A percentile compares a stretch with the other conserved stretches of the same genome.
phyloP scores from a whole-genome alignment of 2,888 invertebrate genomes.

The Calephelis perditalis region DNA sequence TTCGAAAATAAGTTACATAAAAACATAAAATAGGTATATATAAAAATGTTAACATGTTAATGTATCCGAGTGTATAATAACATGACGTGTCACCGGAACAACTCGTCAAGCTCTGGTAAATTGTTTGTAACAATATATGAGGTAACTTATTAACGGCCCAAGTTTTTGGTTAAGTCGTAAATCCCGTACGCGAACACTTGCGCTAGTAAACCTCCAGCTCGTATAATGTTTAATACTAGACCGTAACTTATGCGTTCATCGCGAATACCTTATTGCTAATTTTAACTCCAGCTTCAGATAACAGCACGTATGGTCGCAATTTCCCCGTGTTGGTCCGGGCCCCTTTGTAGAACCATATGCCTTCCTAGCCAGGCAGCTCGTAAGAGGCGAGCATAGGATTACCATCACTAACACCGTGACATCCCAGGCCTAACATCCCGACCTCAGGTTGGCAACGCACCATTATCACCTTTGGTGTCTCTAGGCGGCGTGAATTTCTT shows the following conservation, averaged over 20 bases:
- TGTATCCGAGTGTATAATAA: constrained; percentile 5
- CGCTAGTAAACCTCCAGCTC: constrained; percentile 4
- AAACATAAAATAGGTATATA: no score
- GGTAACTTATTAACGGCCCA: constrained; percentile 34
- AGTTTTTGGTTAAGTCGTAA: constrained; percentile 34
- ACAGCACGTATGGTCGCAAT: no score
- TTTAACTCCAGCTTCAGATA: neutral
- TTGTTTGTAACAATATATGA: constrained; percentile 28
- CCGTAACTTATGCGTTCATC: constrained; percentile 10
- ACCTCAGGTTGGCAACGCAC: no score
- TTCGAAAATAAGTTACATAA: no score
- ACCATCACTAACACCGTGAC: no score
- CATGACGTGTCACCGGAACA: constrained; percentile 14
- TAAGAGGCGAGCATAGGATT: no score
- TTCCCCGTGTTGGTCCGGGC: no score
- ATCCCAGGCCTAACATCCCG: no score
- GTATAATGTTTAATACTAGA: constrained; percentile 10
- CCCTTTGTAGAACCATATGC: no score
- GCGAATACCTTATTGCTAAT: neutral
- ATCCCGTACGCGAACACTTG: constrained; percentile 25
- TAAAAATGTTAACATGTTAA: neutral
- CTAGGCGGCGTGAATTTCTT: no score
- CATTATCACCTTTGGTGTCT: no score
- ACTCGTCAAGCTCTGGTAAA: constrained; percentile 21
- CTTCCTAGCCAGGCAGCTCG: no score